phyloP scores from a whole-genome alignment of 2,888 invertebrate genomes.

The Lycophotia porphyrea region DNA sequence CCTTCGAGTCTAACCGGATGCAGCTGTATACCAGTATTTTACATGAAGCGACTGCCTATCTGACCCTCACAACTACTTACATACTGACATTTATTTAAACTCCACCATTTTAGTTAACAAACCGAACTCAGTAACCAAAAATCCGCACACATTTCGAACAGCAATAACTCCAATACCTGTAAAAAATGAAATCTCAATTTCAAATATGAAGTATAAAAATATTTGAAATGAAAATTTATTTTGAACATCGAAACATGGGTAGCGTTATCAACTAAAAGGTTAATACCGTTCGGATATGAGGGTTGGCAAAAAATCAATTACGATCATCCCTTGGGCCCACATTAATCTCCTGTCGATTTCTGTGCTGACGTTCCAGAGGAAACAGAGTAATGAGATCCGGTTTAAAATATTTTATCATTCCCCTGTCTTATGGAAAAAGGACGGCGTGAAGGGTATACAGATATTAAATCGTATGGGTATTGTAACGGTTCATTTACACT shows the following conservation, averaged over 20 bases:
- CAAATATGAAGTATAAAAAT: slow-evolving; percentile 45
- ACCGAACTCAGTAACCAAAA: slow-evolving; percentile 8
- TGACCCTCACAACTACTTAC: no score
- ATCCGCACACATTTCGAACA: slow-evolving; percentile 4
- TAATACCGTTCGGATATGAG: slow-evolving; percentile 59
- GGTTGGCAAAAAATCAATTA: slow-evolving; percentile 71
- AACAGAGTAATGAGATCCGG: slow-evolving; percentile 66
- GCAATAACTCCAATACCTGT: slow-evolving; percentile 36
- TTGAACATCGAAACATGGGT: slow-evolving; percentile 51
- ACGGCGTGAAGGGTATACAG: slow-evolving; percentile 32
- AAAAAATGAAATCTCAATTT: slow-evolving; percentile 51
- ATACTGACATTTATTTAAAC: background rate
- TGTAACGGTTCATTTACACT: slow-evolving; percentile 43
- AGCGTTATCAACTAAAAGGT: slow-evolving; percentile 63
- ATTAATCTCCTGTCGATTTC: slow-evolving; percentile 72
- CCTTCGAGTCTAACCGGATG: no score
- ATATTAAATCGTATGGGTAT: slow-evolving; percentile 30
- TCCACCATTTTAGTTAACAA: background rate
- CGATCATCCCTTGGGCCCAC: slow-evolving; percentile 65
- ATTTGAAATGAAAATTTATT: slow-evolving; percentile 58
- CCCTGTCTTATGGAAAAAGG: slow-evolving; percentile 46
- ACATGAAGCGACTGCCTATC: no score
- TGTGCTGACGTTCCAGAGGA: slow-evolving; percentile 62
- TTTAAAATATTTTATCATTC: slow-evolving; percentile 61
- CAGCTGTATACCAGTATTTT: no score